Base-by-base conservation (phyloP, 2,113 vertebrate genomes). In the Falcunculus frontatus region DNA sequence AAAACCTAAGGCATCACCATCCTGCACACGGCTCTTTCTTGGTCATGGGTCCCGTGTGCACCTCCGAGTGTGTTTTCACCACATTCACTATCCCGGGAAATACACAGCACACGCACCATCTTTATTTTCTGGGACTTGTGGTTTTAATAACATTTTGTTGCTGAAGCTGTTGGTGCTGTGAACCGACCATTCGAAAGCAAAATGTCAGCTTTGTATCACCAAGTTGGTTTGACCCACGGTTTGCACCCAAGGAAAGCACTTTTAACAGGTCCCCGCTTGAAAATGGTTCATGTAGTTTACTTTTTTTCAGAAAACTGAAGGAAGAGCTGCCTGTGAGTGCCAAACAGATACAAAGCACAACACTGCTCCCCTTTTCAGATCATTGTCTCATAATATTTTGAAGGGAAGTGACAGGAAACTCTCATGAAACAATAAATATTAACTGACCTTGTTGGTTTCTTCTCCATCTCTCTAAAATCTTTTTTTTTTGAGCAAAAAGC, bases 41-140 rank as follows among this genome's bases (percentile, higher is more conserved):
- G 39, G 13, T 16, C 1, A 0, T 9, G 50, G 26, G 10, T 46
- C 11, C 15, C 35, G 2, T 16, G 37, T 19, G n/a, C 15, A 30
- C 5, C 10, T 69, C 41, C 29, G 60, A 44, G n/a, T 55, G 39
- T 57, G 25, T 37, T 85, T 47, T 44, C 2, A 5, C 19, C 57
- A 4, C 0, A 0, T 26, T 50, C 18, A 9, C 22, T n/a, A 1
- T 3, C 46, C 39, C 41, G 23, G 10, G 30, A 53, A 30, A 16
- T 16, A 55, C 0, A 1, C 10, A 30, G 42, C 23, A 49, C 26
- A 60, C 0, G 0, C 11, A 7, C 4, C 26, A 4, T 6, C 46
- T 37, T 72, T 3, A 13, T 20, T 6, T n/a, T 32, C 46, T 60
- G 75, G 39, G 17, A 33, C 9, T n/a, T 13, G 14, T 7, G 16